These are phyloP conservation scores for Atherinosoma microstoma DNA, from an alignment of 2,797 vertebrate species.

Conservation along the genomic window DNA sequence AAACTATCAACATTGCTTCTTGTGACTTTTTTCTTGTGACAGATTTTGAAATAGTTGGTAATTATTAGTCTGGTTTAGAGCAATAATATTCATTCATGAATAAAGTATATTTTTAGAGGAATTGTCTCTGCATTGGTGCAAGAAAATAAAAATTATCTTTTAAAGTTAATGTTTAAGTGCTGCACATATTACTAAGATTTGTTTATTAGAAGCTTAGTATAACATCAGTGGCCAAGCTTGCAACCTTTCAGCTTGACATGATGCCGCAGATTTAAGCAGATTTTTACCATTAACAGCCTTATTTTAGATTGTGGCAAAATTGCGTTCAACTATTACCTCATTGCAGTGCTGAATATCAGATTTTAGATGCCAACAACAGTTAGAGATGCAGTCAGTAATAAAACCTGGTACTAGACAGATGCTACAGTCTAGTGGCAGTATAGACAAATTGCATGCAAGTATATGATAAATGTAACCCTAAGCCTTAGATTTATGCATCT, in stretches of 20 bases:
- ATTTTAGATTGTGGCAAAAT: neutral
- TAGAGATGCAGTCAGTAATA: neutral
- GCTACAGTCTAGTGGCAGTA: constrained; percentile 52
- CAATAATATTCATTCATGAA: neutral
- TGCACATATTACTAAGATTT: too few species aligned
- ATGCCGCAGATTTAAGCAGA: too few species aligned
- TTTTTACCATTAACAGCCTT: too few species aligned
- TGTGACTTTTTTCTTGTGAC: neutral
- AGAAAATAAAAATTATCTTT: neutral
- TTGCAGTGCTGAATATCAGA: neutral
- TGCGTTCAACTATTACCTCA: neutral
- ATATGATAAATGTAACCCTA: neutral
- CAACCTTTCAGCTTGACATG: too few species aligned
- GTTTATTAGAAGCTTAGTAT: too few species aligned
- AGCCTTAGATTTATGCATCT: neutral
- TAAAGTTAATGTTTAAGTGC: too few species aligned
- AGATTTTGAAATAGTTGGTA: neutral
- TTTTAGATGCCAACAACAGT: neutral
- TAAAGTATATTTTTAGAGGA: neutral
- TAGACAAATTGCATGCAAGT: constrained; percentile 14
- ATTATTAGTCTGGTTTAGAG: neutral
- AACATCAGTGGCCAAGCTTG: too few species aligned
- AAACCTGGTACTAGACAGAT: neutral
- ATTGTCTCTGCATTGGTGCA: neutral
- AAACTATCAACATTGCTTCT: constrained; percentile 37